phyloP scores from a whole-genome alignment of 2,113 vertebrate genomes.

The Oxygymnocypris stewartii region DNA sequence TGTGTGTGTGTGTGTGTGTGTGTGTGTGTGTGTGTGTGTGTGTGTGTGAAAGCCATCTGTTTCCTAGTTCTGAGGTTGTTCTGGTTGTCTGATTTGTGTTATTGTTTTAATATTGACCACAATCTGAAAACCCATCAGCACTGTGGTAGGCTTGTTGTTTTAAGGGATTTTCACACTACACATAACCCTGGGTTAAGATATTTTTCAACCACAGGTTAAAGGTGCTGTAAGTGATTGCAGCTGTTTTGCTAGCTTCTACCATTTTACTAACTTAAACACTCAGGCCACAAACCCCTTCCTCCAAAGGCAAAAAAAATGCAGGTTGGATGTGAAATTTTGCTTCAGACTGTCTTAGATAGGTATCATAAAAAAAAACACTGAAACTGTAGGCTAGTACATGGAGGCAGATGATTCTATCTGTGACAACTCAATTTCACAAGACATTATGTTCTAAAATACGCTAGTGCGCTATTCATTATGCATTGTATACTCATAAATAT shows the following conservation, averaged over 20 bases:
- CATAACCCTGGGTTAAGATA: neutral
- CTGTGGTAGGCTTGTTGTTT: neutral
- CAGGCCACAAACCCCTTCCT: neutral
- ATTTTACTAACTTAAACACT: neutral
- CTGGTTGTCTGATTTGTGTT: neutral
- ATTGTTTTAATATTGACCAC: neutral
- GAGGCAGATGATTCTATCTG: neutral
- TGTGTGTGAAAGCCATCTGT: neutral
- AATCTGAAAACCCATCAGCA: conserved; percentile 12
- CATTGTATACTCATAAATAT: conserved; percentile 5
- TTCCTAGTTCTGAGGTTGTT: conserved; percentile 6
- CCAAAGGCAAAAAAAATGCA: neutral
- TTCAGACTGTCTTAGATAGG: neutral
- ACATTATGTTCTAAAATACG: neutral
- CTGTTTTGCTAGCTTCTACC: neutral
- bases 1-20: no score
- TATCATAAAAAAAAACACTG: neutral
- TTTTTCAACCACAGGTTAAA: conserved; percentile 12
- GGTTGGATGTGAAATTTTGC: neutral
- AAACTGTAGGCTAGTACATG: neutral
- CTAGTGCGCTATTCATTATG: neutral
- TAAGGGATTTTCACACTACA: conserved; percentile 6
- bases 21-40: neutral
- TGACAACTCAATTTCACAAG: neutral
- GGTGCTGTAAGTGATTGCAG: conserved; percentile 3